A percentile compares a stretch with the other conserved stretches of the same genome.
phyloP scores from a whole-genome alignment of 1,140 invertebrate genomes.

The Trichonephila inaurata region DNA sequence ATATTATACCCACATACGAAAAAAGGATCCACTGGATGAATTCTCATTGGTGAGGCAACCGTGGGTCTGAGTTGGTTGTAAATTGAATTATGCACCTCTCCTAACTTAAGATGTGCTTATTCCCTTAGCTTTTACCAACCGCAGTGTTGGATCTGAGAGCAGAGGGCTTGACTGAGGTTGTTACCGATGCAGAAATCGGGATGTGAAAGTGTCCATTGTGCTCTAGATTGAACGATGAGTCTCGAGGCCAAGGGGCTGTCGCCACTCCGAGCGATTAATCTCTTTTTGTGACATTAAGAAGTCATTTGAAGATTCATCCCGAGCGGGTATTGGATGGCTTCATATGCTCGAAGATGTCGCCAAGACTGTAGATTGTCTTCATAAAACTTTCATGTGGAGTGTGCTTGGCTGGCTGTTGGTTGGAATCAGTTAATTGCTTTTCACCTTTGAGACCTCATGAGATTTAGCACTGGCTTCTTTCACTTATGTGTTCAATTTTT shows the following conservation, averaged over 20 bases:
- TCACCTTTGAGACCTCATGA: too few relatives aligned
- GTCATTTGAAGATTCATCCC: neutral
- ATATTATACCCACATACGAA: neutral
- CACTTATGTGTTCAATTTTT: too few relatives aligned
- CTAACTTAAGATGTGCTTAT: slow-evolving; percentile 17
- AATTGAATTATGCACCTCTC: slow-evolving; percentile 51
- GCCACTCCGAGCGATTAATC: neutral
- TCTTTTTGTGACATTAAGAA: neutral
- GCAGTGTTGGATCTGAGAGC: neutral
- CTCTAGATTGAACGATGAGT: neutral
- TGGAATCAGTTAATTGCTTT: too few relatives aligned
- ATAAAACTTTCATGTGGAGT: too few relatives aligned
- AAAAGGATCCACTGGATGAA: neutral
- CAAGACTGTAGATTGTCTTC: neutral
- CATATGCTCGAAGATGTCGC: neutral
- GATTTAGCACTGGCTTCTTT: too few relatives aligned
- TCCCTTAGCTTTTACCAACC: neutral
- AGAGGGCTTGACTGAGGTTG: neutral
- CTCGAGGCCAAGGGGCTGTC: slow-evolving; percentile 23
- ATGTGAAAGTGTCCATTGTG: slow-evolving; percentile 20
- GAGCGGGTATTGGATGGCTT: neutral
- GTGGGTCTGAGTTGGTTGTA: slow-evolving; percentile 3
- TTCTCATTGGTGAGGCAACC: slow-evolving; percentile 19
- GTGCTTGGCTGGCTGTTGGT: too few relatives aligned
- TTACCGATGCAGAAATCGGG: neutral